Evolutionary conservation across 2,888 invertebrate species (phyloP).

Genomic region (Drosophila rellima): DNA sequence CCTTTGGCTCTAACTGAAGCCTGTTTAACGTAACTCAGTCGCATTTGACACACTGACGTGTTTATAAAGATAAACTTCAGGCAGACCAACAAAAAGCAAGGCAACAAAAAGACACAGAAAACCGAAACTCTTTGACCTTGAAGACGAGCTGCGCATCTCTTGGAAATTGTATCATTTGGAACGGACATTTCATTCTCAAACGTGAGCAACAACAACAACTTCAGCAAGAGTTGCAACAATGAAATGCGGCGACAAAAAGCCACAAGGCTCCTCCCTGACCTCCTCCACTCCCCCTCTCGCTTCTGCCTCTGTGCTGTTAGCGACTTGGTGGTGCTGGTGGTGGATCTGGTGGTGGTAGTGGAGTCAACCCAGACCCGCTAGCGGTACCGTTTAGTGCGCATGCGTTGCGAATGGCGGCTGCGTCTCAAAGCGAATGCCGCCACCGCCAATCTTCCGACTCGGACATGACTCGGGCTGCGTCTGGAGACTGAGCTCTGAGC

Average conservation of each 20-base stretch:
- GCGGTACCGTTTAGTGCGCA: constrained; percentile 85
- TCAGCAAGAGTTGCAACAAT: constrained; percentile 63
- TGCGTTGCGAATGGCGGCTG: constrained; percentile 84
- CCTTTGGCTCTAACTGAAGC: constrained; percentile 15
- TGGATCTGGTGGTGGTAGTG: constrained; percentile 1
- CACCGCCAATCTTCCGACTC: constrained; percentile 45
- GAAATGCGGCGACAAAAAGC: constrained; percentile 75
- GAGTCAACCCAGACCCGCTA: constrained; percentile 62
- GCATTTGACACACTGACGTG: constrained; percentile 79
- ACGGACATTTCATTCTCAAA: constrained; percentile 76
- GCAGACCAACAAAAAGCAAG: constrained; percentile 26
- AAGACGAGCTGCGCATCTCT: constrained; percentile 58
- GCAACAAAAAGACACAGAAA: constrained; percentile 8
- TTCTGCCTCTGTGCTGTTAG: not conserved
- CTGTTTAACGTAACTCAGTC: constrained; percentile 64
- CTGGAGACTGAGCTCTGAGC: not conserved
- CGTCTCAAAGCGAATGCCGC: constrained; percentile 83
- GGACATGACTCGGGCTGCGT: constrained; percentile 20
- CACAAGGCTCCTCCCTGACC: constrained; percentile 20
- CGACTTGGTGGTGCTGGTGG: not conserved
- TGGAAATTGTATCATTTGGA: constrained; percentile 68
- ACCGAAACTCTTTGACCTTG: constrained; percentile 69
- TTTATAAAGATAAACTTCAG: constrained; percentile 56
- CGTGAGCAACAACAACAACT: constrained; percentile 46
- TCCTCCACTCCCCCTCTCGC: not conserved